Evolutionary conservation across 2,113 vertebrate genomes (phyloP).

Genomic region (Rynchops niger): DNA sequence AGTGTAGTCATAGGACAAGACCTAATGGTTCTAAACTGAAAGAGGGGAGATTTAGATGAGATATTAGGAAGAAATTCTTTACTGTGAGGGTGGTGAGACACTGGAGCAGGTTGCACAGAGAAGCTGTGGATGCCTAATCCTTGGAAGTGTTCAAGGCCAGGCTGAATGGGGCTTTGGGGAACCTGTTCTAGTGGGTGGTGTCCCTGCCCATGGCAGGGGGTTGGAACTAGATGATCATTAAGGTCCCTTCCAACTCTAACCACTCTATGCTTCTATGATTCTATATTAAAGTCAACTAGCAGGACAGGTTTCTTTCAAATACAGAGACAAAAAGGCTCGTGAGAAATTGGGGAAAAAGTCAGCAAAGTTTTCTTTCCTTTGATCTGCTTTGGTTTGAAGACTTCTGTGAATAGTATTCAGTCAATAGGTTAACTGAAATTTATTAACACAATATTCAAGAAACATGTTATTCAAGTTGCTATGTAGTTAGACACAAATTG

Average conservation of each 20-base stretch:
- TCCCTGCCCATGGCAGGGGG: too few relatives aligned
- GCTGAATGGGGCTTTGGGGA: background rate
- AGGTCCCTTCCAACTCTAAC: background rate
- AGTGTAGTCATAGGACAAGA: background rate
- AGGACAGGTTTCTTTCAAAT: background rate
- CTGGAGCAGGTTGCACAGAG: too few relatives aligned
- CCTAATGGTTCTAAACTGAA: background rate
- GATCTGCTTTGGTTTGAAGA: background rate
- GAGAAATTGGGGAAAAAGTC: background rate
- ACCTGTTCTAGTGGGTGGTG: too few relatives aligned
- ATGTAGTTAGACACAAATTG: background rate
- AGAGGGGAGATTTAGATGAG: background rate
- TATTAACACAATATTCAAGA: background rate
- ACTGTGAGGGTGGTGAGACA: too few relatives aligned
- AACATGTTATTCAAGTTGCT: background rate
- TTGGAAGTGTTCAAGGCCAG: background rate
- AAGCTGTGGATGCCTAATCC: background rate
- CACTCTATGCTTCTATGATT: background rate
- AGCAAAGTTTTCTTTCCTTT: background rate
- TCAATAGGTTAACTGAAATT: background rate
- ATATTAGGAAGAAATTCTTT: background rate
- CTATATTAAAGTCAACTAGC: accelerated
- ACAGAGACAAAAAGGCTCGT: background rate
- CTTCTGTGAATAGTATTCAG: background rate
- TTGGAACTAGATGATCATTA: background rate